These are phyloP conservation scores for Pelmatolapia mariae DNA, from an alignment of 2,113 vertebrate species.

Conservation along the genomic window DNA sequence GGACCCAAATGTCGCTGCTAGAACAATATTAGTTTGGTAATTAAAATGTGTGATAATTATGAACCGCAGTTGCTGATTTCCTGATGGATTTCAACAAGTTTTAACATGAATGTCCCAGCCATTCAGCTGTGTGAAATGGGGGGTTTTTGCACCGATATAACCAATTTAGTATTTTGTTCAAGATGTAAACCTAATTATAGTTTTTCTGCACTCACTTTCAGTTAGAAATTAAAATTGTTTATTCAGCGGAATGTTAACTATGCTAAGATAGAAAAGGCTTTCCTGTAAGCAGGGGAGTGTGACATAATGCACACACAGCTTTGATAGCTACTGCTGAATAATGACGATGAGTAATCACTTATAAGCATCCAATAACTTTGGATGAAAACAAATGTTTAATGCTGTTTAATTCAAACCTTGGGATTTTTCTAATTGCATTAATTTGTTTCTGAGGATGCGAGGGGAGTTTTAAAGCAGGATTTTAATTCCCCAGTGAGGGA, in stretches of 20 bases:
- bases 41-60: constrained; percentile 56
- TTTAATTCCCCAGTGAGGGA: constrained; percentile 12
- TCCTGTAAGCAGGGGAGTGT: neutral
- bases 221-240: neutral
- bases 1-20: constrained; percentile 18
- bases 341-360: constrained; percentile 27
- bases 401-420: constrained; percentile 32
- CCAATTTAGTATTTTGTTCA: constrained; percentile 17
- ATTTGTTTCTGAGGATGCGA: constrained; percentile 16
- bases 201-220: neutral
- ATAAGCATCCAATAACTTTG: constrained; percentile 31
- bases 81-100: constrained; percentile 48
- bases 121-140: neutral
- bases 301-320: constrained; percentile 3
- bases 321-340: constrained; percentile 38
- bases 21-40: constrained; percentile 47
- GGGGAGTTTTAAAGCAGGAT: neutral
- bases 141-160: neutral
- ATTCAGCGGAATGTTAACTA: neutral
- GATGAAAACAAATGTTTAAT: neutral
- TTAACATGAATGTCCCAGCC: constrained; percentile 14
- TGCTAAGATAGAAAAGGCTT: neutral
- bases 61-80: constrained; percentile 28
- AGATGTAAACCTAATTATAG: constrained; percentile 25
- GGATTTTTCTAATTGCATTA: constrained; percentile 36